A percentile compares a stretch with the other conserved stretches of the same genome.
Conservation (phyloP, 2,888 invertebrate genomes). For the Dolichomitus sp. region DNA sequence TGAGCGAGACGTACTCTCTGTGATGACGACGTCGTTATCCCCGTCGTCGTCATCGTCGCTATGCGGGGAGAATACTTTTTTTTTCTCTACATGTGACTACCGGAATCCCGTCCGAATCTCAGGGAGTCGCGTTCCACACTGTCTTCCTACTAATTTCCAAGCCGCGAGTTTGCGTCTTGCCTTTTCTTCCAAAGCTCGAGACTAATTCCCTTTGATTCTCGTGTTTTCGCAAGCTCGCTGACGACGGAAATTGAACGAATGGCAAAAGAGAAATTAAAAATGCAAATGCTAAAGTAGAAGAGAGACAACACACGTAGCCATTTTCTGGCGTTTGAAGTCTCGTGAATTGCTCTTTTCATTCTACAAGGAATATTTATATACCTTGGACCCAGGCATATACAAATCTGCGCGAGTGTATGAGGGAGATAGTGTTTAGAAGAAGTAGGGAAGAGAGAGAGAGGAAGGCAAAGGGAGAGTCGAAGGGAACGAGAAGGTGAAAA, state of each 20-base stretch:
- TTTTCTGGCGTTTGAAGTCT: slow-evolving; percentile 32
- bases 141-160: slow-evolving; percentile 35
- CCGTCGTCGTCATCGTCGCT: slow-evolving; percentile 40
- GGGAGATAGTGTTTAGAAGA: slow-evolving; percentile 42
- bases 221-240: background rate
- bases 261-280: slow-evolving; percentile 28
- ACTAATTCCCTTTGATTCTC: background rate
- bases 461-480: slow-evolving; percentile 19
- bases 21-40: slow-evolving; percentile 73
- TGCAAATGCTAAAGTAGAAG: slow-evolving; percentile 6
- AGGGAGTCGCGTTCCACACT: slow-evolving; percentile 38
- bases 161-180: background rate
- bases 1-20: slow-evolving; percentile 64
- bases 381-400: background rate
- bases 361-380: slow-evolving; percentile 16
- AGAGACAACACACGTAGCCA: background rate
- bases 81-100: slow-evolving; percentile 34
- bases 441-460: slow-evolving; percentile 32
- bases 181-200: background rate
- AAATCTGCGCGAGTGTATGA: slow-evolving; percentile 5
- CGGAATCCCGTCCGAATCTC: slow-evolving; percentile 57
- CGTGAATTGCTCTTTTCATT: slow-evolving; percentile 21
- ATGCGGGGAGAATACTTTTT: slow-evolving; percentile 64
- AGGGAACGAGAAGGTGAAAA: slow-evolving; percentile 1
- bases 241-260: background rate